Evolutionary conservation across 2,113 vertebrate species (phyloP), one percentile per base, ranked within the genome.

Genomic region (Rana temporaria): DNA sequence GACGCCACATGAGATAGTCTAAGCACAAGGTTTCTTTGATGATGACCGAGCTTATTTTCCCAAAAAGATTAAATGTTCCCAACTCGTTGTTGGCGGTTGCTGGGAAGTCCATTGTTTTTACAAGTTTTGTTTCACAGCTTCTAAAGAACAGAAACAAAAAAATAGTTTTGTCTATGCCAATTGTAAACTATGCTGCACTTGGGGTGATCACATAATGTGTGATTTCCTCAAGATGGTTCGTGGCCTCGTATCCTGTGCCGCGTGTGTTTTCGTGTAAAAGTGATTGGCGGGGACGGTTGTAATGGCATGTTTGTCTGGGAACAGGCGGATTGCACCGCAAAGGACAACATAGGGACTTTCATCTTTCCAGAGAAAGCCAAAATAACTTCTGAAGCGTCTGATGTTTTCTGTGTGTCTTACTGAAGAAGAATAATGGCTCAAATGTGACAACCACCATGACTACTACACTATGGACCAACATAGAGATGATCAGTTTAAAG

Each of bases 221-320:
- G 48, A 72, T 57, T 72, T 72, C 70, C 70, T 55, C n/a, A 72
- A 56, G 70, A 30, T 72, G 70, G 70, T 30, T 72, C 15, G 22
- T 72, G 70, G 52, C 70, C 70, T 56, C 26, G 48, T 18, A 56
- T 72, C 70, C 70, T 72, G 70, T 56, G 22, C 70, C 12, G 20
- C 6, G 70, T 17, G 55, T 72, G 38, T 55, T 70, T 72, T 72
- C 57, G 22, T 26, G n/a, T 56, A 24, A 56, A 72, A 55, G 22
- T 24, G 17, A 56, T 26, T 55, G 52, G 42, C 52, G 18, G 48
- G 2, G 24, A 16, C 22, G 24, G 12, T 26, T 16, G 22, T 72
- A 26, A 19, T 72, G 52, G 32, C 70, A 56, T 72, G 70, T 48
- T 14, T 72, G 70, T 24, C 26, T 38, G 56, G 56, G 56, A 59